phyloP scores from a whole-genome alignment of 35 echinoderm and acorn worm species.

The Holothuria glaberrima region DNA sequence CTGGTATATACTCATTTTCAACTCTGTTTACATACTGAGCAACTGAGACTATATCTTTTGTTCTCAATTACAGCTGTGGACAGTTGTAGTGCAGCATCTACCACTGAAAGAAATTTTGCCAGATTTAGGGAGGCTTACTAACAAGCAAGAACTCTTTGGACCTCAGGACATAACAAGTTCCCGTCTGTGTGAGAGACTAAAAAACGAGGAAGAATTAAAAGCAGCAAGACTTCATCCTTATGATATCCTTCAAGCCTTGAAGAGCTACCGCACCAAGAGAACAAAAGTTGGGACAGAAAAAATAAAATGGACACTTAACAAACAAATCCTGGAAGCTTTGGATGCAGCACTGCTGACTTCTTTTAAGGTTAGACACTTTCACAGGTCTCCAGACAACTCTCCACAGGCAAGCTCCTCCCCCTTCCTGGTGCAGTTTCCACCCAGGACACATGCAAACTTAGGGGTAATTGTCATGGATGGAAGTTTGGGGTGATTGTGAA shows the following conservation, averaged over 20 bases:
- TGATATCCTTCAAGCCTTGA: slow-evolving; percentile 66
- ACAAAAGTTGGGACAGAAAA: slow-evolving; percentile 68
- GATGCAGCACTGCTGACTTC: slow-evolving; percentile 79
- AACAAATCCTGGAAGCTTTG: slow-evolving; percentile 66
- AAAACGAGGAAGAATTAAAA: slow-evolving; percentile 49
- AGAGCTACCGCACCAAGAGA: slow-evolving; percentile 75
- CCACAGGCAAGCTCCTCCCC: too few species aligned
- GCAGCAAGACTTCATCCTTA: slow-evolving; percentile 82
- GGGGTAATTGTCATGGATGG: too few species aligned
- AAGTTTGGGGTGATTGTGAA: too few species aligned
- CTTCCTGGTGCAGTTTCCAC: too few species aligned
- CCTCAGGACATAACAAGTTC: slow-evolving; percentile 38
- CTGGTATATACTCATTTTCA: too few species aligned
- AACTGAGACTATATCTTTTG: neutral
- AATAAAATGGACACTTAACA: slow-evolving; percentile 70
- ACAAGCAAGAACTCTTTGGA: slow-evolving; percentile 58
- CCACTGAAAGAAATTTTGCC: slow-evolving; percentile 79
- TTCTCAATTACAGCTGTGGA: slow-evolving; percentile 69
- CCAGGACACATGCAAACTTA: too few species aligned
- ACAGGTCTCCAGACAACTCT: neutral
- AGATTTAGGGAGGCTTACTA: slow-evolving; percentile 74
- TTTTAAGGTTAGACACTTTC: slow-evolving; percentile 75
- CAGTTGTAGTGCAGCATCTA: slow-evolving; percentile 69
- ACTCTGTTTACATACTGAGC: too few species aligned
- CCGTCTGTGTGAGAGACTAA: slow-evolving; percentile 71